Evolutionary conservation across 2,888 invertebrate genomes (phyloP), one percentile per base, ranked within the genome.

Genomic region (Melanotus villosus): DNA sequence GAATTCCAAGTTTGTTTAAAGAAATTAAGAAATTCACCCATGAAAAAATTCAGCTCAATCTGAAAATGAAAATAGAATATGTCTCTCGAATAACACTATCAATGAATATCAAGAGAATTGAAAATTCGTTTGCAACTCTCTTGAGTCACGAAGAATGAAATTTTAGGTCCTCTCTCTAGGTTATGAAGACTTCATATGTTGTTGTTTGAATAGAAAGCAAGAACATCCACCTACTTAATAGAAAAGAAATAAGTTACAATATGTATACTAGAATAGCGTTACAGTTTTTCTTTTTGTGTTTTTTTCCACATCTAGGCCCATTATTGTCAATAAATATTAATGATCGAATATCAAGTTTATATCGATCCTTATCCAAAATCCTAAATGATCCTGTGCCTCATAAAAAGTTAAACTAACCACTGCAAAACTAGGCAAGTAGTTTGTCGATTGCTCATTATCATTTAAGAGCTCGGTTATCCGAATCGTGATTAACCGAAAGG

Each of bases 1-100:
- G 91, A 92, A 90, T 88, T 88, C 78, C 79, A 81, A 81, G 80
- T 80, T 78, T 81, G 76, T 80, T 79, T 74, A 76, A 75, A 71
- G 72, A 76, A 72, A 71, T 75, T 68, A 73, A 73, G 75, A 76
- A 75, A 76, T 73, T 71, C 73, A 68, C 63, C 71, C 62, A 70
- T 67, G 71, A 69, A 73, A 72, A 59, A 58, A 65, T 69, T 69
- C 69, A 69, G 45, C 69, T 69, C 68, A 67, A 64, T 69, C 59
- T 69, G 67, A 68, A 68, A 69, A 65, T 72, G 72, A 73, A 76
- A 75, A 70, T 74, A 65, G 66, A 69, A 60, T 65, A 58, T 64
- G 64, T 67, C 60, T 73, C 67, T 72, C 70, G 74, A 77, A 69
- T 70, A 75, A 73, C 73, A 75, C 70, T 76, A 75, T 75, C 75